A percentile compares a stretch with the other conserved stretches of the same genome.
These are phyloP conservation scores for Phymatocera aterrima DNA, from an alignment of 2,888 invertebrate genomes.

Conservation along the genomic window DNA sequence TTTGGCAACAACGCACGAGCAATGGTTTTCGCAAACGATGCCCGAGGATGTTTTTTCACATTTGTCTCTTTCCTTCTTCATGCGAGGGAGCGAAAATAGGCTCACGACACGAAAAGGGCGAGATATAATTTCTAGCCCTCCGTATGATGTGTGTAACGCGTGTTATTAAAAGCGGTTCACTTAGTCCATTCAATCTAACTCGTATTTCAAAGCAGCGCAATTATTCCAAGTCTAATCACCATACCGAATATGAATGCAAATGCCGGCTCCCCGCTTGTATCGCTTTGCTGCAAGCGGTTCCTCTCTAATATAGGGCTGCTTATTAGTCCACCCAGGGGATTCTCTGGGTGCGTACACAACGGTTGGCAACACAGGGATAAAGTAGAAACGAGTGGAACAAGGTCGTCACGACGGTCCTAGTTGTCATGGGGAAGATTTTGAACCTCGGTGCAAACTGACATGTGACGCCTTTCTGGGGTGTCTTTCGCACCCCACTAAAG, in stretches of 20 bases:
- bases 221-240: constrained; percentile 71
- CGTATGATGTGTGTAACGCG: not conserved
- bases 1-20: not conserved
- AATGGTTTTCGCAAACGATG: too few species aligned
- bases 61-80: not conserved
- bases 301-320: constrained; percentile 66
- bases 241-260: constrained; percentile 72
- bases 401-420: constrained; percentile 37
- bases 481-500: constrained; percentile 56
- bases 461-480: constrained; percentile 63
- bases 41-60: not conserved
- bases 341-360: not conserved
- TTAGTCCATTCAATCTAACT: constrained; percentile 49
- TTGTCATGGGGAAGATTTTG: constrained; percentile 44
- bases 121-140: not conserved
- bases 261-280: constrained; percentile 54
- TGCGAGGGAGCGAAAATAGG: not conserved
- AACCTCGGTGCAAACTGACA: constrained; percentile 59
- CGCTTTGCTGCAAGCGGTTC: constrained; percentile 54
- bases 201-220: constrained; percentile 60
- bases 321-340: constrained; percentile 62
- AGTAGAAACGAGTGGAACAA: constrained; percentile 29
- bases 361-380: not conserved
- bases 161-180: constrained; percentile 48
- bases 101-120: not conserved